phyloP scores from a whole-genome alignment of 2,797 vertebrate species.

The Parauchenoglanis ngamensis region DNA sequence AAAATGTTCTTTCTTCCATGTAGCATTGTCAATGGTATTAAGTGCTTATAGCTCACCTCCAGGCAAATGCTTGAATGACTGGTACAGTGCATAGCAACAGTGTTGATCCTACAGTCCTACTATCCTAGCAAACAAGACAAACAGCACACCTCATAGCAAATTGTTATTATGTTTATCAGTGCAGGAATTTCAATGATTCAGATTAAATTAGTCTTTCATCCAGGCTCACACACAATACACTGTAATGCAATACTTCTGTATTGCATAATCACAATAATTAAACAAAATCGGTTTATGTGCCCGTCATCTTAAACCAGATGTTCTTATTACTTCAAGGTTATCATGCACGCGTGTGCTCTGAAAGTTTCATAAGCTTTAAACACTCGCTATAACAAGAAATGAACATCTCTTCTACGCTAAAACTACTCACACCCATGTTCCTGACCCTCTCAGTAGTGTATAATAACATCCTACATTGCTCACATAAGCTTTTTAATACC shows the following conservation, averaged over 20 bases:
- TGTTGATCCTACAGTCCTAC: not conserved
- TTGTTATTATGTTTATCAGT: not conserved
- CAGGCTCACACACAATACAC: not conserved
- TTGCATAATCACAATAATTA: not conserved
- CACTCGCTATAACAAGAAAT: constrained; percentile 38
- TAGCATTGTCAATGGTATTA: not conserved
- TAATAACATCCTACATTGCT: constrained; percentile 52
- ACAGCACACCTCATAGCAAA: not conserved
- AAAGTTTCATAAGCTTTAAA: constrained; percentile 28
- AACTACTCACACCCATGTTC: constrained; percentile 55
- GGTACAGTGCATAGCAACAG: not conserved
- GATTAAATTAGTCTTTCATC: constrained; percentile 1
- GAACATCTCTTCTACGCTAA: constrained; percentile 31
- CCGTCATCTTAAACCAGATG: not conserved
- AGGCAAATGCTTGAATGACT: constrained; percentile 15
- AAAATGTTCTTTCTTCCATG: not conserved
- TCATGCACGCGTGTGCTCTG: constrained; percentile 10
- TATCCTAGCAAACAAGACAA: not conserved
- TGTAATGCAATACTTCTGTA: not conserved
- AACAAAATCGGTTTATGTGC: not conserved
- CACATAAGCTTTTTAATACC: constrained; percentile 45
- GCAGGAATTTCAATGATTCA: not conserved
- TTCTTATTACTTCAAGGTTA: constrained; percentile 14
- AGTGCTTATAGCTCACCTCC: not conserved
- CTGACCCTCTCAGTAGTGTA: constrained; percentile 45